These are phyloP conservation scores for Herpailurus yagouaroundi DNA, from an alignment of 2,113 vertebrate genomes.

Conservation along the genomic window DNA sequence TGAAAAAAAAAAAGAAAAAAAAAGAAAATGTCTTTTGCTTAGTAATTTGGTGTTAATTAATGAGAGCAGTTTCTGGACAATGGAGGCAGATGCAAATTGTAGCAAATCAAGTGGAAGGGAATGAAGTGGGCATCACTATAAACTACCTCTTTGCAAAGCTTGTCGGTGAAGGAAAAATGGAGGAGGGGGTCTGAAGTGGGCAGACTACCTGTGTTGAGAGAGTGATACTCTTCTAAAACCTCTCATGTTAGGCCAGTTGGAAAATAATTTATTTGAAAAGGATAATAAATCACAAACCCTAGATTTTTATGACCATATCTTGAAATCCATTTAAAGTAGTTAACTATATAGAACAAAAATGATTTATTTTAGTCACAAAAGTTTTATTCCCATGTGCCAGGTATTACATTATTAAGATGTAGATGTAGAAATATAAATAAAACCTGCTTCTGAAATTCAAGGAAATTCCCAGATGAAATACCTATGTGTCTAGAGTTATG, in stretches of 20 bases:
- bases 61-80: not conserved
- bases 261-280: conserved; percentile 19
- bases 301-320: not conserved
- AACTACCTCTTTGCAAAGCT: not conserved
- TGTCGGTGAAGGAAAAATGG: not conserved
- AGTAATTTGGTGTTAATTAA: not conserved
- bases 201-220: not conserved
- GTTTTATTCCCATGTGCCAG: not conserved
- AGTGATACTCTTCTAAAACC: not conserved
- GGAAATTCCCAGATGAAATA: not conserved
- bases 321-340: not conserved
- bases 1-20: no score
- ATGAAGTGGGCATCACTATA: not conserved
- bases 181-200: not conserved
- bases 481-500: not conserved
- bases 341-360: not conserved
- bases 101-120: not conserved
- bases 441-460: not conserved
- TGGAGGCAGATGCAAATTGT: not conserved
- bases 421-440: not conserved
- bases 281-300: not conserved
- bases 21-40: not conserved
- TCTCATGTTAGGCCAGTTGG: not conserved
- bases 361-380: conserved; percentile 17
- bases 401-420: not conserved